These are phyloP conservation scores for Lepilemur ruficaudatus DNA, from an alignment of 2,797 vertebrate species.

Conservation along the genomic window DNA sequence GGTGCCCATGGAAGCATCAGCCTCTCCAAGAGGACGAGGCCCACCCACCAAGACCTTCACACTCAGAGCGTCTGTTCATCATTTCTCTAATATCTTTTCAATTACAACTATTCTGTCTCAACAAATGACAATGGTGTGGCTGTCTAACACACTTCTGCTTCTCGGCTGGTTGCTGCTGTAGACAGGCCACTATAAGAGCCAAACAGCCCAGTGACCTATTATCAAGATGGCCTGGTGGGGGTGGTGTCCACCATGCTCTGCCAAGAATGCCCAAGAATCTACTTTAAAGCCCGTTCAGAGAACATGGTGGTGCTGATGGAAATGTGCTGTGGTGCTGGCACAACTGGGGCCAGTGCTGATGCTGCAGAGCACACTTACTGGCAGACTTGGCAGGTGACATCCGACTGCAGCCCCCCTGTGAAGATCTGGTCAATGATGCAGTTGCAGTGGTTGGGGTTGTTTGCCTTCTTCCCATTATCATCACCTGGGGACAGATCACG, in stretches of 20 bases:
- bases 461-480: conserved; percentile 97
- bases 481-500: conserved; percentile 87
- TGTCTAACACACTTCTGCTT: neutral
- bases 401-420: conserved; percentile 96
- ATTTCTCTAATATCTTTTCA: neutral
- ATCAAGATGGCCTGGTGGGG: neutral
- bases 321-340: neutral
- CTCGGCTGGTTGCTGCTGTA: neutral
- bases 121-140: fast-evolving
- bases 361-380: conserved; percentile 88
- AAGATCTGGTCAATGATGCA: conserved; percentile 99
- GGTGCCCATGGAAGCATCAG: neutral
- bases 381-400: conserved; percentile 98
- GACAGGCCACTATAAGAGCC: neutral
- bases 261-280: no score
- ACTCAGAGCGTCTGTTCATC: neutral
- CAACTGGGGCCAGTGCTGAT: neutral
- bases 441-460: conserved; percentile 98
- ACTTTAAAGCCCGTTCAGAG: neutral
- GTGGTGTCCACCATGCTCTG: neutral
- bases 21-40: neutral
- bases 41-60: neutral
- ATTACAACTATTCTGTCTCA: neutral
- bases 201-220: neutral
- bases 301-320: neutral